Evolutionary conservation across 1,140 invertebrate genomes (phyloP).

Genomic region (Psix sp.): DNA sequence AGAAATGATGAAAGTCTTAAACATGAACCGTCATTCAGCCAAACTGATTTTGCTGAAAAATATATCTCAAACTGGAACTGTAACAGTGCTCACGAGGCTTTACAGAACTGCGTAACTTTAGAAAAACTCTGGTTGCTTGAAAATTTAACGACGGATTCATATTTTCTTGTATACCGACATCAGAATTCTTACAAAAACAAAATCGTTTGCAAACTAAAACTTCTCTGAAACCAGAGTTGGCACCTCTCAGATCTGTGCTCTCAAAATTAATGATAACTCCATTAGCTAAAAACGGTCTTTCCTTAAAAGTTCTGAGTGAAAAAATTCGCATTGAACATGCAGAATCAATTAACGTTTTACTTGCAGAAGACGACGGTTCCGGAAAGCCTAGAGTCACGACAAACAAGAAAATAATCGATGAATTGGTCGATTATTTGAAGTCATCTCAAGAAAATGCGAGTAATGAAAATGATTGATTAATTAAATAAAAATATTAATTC

Average conservation of each 20-base stretch:
- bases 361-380: slow-evolving; percentile 17
- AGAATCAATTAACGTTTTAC: slow-evolving; percentile 15
- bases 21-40: slow-evolving; percentile 14
- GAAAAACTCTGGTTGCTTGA: slow-evolving; percentile 12
- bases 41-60: slow-evolving; percentile 13
- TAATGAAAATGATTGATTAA: background rate
- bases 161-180: background rate
- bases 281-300: slow-evolving; percentile 21
- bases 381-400: slow-evolving; percentile 16
- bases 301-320: slow-evolving; percentile 10
- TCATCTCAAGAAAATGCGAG: no score
- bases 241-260: background rate
- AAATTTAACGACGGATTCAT: background rate
- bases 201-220: background rate
- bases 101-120: slow-evolving; percentile 19
- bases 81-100: slow-evolving; percentile 17
- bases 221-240: background rate
- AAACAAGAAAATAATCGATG: slow-evolving; percentile 18
- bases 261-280: slow-evolving; percentile 25
- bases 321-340: slow-evolving; percentile 11
- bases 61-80: slow-evolving; percentile 13
- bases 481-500: no score
- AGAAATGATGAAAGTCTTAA: background rate
- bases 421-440: slow-evolving; percentile 11
- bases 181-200: slow-evolving; percentile 14